A percentile compares a stretch with the other conserved stretches of the same genome.
Conservation (phyloP, 1,140 invertebrate genomes). For the Psilanteris sp. region DNA sequence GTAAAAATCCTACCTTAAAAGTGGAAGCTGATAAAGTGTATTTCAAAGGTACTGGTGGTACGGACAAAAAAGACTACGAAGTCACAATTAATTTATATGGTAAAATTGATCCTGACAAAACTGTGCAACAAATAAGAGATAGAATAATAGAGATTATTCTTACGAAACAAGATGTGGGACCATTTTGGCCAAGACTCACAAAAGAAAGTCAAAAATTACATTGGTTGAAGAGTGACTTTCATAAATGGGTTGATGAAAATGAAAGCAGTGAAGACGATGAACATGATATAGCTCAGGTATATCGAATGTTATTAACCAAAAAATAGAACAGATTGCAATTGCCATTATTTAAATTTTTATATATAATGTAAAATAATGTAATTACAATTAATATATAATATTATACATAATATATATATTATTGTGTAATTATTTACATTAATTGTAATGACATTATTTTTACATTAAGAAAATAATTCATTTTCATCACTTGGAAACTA, state of each 20-base stretch:
- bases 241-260: conserved; percentile 98
- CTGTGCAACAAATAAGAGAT: conserved; percentile 81
- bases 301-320: too few relatives aligned
- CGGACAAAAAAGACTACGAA: conserved; percentile 91
- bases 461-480: too few relatives aligned
- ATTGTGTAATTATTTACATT: too few relatives aligned
- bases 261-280: conserved; percentile 85
- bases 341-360: too few relatives aligned
- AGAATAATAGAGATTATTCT: conserved; percentile 82
- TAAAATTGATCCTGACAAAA: conserved; percentile 90
- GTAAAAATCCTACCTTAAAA: conserved; percentile 90
- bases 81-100: conserved; percentile 90
- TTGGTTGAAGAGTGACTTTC: conserved; percentile 98
- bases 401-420: too few relatives aligned
- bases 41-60: conserved; percentile 92
- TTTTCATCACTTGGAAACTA: too few relatives aligned
- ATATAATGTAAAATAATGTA: too few relatives aligned
- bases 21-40: conserved; percentile 89
- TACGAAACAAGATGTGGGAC: conserved; percentile 85
- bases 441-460: too few relatives aligned
- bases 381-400: too few relatives aligned
- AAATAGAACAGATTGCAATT: too few relatives aligned
- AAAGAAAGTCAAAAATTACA: conserved; percentile 94
- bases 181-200: conserved; percentile 93
- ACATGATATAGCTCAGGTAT: too few relatives aligned